These are phyloP conservation scores for Macrosteles quadrilineatus DNA, from an alignment of 1,140 invertebrate genomes.

Conservation along the genomic window DNA sequence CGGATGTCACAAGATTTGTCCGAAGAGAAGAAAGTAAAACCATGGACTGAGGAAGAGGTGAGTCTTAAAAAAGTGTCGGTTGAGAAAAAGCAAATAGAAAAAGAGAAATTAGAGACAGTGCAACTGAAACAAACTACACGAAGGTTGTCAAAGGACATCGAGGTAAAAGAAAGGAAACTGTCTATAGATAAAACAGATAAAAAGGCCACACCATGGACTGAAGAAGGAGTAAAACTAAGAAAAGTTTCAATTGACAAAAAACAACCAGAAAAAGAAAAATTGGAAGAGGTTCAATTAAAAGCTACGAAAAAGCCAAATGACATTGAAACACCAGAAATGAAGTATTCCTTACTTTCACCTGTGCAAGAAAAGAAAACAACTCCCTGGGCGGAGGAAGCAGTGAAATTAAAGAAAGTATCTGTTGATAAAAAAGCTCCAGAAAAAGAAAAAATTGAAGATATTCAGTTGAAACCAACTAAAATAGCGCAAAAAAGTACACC, in stretches of 20 bases:
- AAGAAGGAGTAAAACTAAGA: conserved; percentile 22
- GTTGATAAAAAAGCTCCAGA: conserved; percentile 14
- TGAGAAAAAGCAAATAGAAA: conserved; percentile 1
- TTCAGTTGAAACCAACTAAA: conserved; percentile 19
- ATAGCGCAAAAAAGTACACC: not conserved
- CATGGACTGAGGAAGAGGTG: conserved; percentile 27
- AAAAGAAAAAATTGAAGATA: conserved; percentile 24
- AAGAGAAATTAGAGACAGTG: conserved; percentile 48
- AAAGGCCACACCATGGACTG: conserved; percentile 12
- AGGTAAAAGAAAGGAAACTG: not conserved
- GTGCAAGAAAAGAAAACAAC: not conserved
- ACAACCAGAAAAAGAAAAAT: conserved; percentile 32
- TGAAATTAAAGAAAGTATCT: not conserved
- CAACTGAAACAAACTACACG: conserved; percentile 48
- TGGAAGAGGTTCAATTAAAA: conserved; percentile 53
- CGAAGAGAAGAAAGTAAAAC: not conserved
- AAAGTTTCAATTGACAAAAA: conserved; percentile 12
- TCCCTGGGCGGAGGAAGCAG: conserved; percentile 6
- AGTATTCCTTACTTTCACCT: not conserved
- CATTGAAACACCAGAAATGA: conserved; percentile 3
- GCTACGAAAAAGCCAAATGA: conserved; percentile 43
- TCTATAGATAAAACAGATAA: conserved; percentile 4
- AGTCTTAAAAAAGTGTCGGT: not conserved
- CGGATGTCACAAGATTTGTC: not conserved
- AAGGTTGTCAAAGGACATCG: not conserved